Evolutionary conservation across 1,140 invertebrate species (phyloP), one percentile per base, ranked within the genome.

Genomic region (Drosophila nasuta): DNA sequence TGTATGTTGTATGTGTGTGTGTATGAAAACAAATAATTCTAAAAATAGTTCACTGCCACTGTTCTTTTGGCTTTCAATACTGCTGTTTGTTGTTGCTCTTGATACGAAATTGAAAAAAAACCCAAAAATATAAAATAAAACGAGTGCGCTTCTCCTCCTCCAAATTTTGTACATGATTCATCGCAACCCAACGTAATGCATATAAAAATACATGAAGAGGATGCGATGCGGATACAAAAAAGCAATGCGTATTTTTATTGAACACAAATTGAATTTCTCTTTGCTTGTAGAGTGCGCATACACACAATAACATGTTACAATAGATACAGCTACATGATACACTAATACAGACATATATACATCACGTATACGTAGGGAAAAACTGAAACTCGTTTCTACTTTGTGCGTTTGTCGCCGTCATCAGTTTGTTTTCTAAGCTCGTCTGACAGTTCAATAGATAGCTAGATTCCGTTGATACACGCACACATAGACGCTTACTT

Each of bases 21-120:
- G 82, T 89, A 89, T 85, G 85, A 82, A 89, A 91, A 90, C 86
- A 85, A 88, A 85, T 79, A 85, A 90, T 81, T 83, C 85, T 91
- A 91, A 83, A 79, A 78, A 69, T 91, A 91, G 89, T 83, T 89
- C 90, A 91, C 89, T 91, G 89, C 81, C 85, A 91, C 82, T 83
- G 85, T 81, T 85, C 71, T 79, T 79, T 81, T 81, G 78, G 75
- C 78, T 80, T 80, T 80, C 83, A 83, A 88, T 79, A 77, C 77
- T 70, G 35, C 54, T 71, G 57, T 10, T 67, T 75, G 45, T 67
- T 77, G 68, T 64, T 68, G 68, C 58, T 75, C 72, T 73, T 79
- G 67, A 69, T 74, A 63, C 48, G 54, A 67, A 73, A 72, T 75
- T 71, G 60, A 54, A 60, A 66, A 68, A 69, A 25, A 25, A 25